These are phyloP conservation scores for Albula goreensis DNA, from an alignment of 2,113 vertebrate genomes.

Conservation along the genomic window DNA sequence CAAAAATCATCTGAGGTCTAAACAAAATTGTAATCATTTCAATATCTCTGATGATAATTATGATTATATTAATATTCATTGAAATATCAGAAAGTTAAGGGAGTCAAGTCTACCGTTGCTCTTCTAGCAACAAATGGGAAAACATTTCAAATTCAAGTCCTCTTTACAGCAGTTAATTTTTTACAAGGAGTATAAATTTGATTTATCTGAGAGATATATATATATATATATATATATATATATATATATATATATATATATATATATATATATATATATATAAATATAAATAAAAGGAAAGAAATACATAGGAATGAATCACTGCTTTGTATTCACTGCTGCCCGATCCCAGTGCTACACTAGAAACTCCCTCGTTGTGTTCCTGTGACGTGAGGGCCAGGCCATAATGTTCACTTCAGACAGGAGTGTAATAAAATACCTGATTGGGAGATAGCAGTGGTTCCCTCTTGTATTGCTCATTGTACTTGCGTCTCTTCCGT, in stretches of 20 bases:
- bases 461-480: slow-evolving; percentile 62
- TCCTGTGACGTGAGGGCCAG: slow-evolving; percentile 21
- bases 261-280: slow-evolving; percentile 29
- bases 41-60: slow-evolving; percentile 38
- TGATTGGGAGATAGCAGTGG: slow-evolving; percentile 66
- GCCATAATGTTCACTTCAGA: slow-evolving; percentile 16
- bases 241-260: slow-evolving; percentile 29
- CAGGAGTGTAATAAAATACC: slow-evolving; percentile 60
- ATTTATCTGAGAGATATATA: slow-evolving; percentile 46
- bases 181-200: slow-evolving; percentile 60
- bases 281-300: neutral
- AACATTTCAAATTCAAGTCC: slow-evolving; percentile 42
- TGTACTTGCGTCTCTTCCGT: slow-evolving; percentile 13
- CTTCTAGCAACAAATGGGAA: slow-evolving; percentile 50
- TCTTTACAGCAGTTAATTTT: slow-evolving; percentile 48
- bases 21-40: slow-evolving; percentile 48
- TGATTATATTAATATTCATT: slow-evolving; percentile 33
- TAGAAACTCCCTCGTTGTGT: slow-evolving; percentile 13
- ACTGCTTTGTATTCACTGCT: slow-evolving; percentile 30
- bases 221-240: neutral
- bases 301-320: slow-evolving; percentile 54
- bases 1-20: slow-evolving; percentile 62
- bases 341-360: slow-evolving; percentile 36
- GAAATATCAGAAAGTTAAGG: slow-evolving; percentile 34
- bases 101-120: slow-evolving; percentile 53